These are phyloP conservation scores for Onychomys arenicola DNA, from an alignment of 2,797 vertebrate genomes.

Conservation along the genomic window DNA sequence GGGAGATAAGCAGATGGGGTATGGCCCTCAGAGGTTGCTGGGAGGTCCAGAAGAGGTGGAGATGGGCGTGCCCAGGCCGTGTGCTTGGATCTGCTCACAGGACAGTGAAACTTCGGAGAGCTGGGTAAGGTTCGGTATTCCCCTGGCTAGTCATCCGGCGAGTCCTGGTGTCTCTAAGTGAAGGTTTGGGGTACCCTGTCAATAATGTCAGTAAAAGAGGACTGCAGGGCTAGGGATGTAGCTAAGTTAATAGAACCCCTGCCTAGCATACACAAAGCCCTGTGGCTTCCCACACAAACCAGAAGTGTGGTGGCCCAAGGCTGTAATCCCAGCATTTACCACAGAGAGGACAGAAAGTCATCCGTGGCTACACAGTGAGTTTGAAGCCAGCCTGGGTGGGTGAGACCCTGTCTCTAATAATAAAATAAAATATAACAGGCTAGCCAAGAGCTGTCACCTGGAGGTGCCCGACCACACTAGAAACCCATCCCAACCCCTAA, in stretches of 20 bases:
- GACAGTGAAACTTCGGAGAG: not conserved
- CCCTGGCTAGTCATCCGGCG: too few species aligned
- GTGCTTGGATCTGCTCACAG: not conserved
- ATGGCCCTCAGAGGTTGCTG: not conserved
- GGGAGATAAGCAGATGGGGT: not conserved
- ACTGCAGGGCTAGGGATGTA: not conserved
- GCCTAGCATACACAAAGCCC: not conserved
- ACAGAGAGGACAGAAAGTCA: not conserved
- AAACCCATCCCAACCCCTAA: not conserved
- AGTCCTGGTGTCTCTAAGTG: not conserved
- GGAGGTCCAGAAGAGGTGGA: not conserved
- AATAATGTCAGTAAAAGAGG: not conserved
- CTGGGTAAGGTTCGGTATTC: too few species aligned
- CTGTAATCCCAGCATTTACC: not conserved
- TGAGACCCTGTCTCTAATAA: not conserved
- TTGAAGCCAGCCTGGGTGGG: not conserved
- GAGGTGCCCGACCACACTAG: not conserved
- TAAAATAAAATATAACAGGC: not conserved
- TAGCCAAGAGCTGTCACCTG: not conserved
- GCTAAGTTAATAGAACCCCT: not conserved
- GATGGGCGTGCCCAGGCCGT: not conserved
- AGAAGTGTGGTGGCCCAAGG: not conserved
- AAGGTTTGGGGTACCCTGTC: fast-evolving
- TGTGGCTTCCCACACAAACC: not conserved
- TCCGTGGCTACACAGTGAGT: not conserved